Base-by-base conservation (phyloP, 2,797 vertebrate genomes). In the Borostomias antarcticus region DNA sequence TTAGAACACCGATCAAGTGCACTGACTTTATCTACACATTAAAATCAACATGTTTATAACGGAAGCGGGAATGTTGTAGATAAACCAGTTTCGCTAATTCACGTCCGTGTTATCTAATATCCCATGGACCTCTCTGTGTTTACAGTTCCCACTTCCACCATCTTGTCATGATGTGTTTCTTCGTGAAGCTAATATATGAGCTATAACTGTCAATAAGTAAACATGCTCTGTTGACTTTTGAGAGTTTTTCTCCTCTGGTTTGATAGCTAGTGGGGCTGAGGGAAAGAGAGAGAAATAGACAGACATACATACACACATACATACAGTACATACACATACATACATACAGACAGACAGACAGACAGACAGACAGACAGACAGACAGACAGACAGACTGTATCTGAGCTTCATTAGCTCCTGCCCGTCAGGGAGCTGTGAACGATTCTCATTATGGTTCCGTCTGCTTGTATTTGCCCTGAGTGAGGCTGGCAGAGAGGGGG, bases 191-290 rank as follows among this genome's bases (percentile, higher is more conserved):
- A 52, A 50, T 40, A 58, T 40, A 32, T 50, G 25, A 62, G 23
- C 63, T 54, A 28, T 23, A 47, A 17, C 19, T 19, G 21, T 32
- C 17, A 61, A 71, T 54, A 43, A 54, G 57, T 71, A 15, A 43
- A 65, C 43, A 40, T 30, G 32, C 11, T 30, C 17, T 35, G 48
- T 62, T 65, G 57, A 50, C 52, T 50, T 48, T 40, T 15, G 35
- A 23, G 29, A 17, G 29, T 11, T 35, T 52, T n/a, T 1, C 30
- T 60, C 6, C 13, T 37, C 57, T 52, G 32, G n/a, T 40, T n/a
- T 40, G 37, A 45, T 29, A 19, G 5, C 19, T 23, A 40, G 32
- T 60, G 37, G 37, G 17, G 37, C 6, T 45, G 13, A 21, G n/a
- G 19, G 13, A 52, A 15, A 33, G 13, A 37, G 29, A 29, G 45